Base-by-base conservation (phyloP, 2,888 invertebrate genomes). In the Brenthis daphne region DNA sequence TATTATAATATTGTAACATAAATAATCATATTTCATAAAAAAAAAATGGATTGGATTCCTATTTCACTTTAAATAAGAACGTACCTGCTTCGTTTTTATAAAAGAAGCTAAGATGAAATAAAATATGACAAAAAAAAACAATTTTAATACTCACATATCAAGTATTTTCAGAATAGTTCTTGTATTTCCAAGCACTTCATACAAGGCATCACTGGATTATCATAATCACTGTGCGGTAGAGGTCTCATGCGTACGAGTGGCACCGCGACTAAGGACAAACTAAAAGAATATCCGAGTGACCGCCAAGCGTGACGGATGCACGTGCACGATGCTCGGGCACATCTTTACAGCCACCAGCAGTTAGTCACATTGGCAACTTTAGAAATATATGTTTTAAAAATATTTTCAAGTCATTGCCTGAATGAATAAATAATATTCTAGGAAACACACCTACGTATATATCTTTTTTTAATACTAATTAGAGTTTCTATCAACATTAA, bases 281-380 rank as follows among this genome's bases (percentile, higher is more conserved):
- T 92, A 85, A 89, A 86, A 85, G 85, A 89, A 88, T 89, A 85
- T 86, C 88, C 89, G 82, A 82, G 85, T 86, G 85, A 83, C 81
- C 82, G 83, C 85, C 86, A 84, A 85, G 88, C 89, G 89, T 91
- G 90, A 90, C 89, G 86, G 76, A 81, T 86, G 87, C 91, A 90
- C 90, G 90, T 90, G 91, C 84, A 82, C 79, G 81, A 82, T 83
- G 85, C 85, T 82, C 84, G 77, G 76, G 84, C 85, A 87, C 64
- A 72, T 74, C 73, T 74, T 51, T 29, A 20, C 53, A 60, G 64
- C 51, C 68, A 69, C 50, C 14, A 51, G 51, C 24, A 64, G 53
- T 16, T 68, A 58, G 60, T 55, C 43, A 24, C 24, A 57, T 12
- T 37, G 24, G 43, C 65, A 24, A 37, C 37, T 33, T 50, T 53